Evolutionary conservation across 2,113 vertebrate genomes (phyloP).

Genomic region (Pleuronectes platessa): DNA sequence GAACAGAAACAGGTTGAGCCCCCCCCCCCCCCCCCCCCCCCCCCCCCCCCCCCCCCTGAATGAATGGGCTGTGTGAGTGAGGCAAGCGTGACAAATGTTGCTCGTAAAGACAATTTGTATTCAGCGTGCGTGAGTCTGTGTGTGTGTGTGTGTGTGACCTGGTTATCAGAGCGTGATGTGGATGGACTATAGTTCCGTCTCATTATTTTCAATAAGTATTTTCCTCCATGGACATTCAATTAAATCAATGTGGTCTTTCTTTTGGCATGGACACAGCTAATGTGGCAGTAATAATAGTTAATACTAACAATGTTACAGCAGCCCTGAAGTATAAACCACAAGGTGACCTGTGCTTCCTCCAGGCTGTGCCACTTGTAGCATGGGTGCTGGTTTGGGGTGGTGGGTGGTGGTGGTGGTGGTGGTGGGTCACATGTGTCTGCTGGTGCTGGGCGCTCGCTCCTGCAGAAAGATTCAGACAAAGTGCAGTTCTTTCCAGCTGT

Average conservation of each 20-base stretch:
- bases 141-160: background rate
- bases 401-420: background rate
- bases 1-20: constrained; percentile 44
- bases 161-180: background rate
- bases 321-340: constrained; percentile 15
- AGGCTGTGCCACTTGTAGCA: background rate
- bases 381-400: background rate
- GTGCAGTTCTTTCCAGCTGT: constrained; percentile 52
- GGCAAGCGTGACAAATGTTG: constrained; percentile 59
- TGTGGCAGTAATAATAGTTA: no score
- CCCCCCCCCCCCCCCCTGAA: constrained; percentile 36
- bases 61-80: constrained; percentile 49
- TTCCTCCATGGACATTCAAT: background rate
- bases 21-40: background rate
- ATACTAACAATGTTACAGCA: background rate
- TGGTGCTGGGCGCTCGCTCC: constrained; percentile 6
- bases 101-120: constrained; percentile 44
- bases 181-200: background rate
- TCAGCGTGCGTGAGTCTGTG: constrained; percentile 22
- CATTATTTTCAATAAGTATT: background rate
- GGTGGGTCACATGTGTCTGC: constrained; percentile 4
- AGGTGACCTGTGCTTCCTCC: constrained; percentile 14
- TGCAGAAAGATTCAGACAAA: constrained; percentile 27
- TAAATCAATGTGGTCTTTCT: background rate
- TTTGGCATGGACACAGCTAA: background rate